Conservation (phyloP, 30 jellyfish, hydroid and myxozoan genomes). For the Chrysaora quinquecirrha region DNA sequence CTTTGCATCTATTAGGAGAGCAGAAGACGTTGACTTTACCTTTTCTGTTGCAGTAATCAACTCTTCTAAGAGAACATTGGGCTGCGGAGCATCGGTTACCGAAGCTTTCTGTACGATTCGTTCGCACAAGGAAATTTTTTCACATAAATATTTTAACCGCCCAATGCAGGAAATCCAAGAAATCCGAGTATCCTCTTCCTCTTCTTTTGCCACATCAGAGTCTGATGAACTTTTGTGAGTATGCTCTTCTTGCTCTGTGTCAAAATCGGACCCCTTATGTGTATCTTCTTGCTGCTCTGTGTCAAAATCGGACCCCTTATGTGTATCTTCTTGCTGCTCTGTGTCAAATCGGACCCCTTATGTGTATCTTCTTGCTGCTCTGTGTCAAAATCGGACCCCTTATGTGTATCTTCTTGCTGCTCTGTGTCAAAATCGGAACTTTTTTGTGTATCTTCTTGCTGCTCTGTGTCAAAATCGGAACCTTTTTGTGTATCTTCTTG, state of each 20-base stretch:
- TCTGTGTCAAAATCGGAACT: no score
- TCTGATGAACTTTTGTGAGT: constrained; percentile 26
- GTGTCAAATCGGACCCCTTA: constrained; percentile 21
- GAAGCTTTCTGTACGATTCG: constrained; percentile 56
- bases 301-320: no score
- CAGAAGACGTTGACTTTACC: constrained; percentile 64
- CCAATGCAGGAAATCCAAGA: constrained; percentile 58
- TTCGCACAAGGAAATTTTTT: constrained; percentile 49
- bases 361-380: no score
- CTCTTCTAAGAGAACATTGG: constrained; percentile 48
- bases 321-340: constrained; percentile 10
- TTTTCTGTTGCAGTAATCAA: constrained; percentile 41
- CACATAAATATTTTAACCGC: constrained; percentile 41
- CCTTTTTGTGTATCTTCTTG: constrained; percentile 16
- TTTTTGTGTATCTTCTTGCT: no score
- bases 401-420: no score
- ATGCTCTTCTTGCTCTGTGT: constrained; percentile 34
- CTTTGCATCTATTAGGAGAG: constrained; percentile 57
- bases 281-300: no score
- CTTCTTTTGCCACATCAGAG: constrained; percentile 14
- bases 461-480: no score
- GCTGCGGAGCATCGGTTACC: constrained; percentile 61
- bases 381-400: no score
- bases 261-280: no score
- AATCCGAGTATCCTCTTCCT: constrained; percentile 52